Conservation (phyloP, 2,113 vertebrate species). For the Scomber scombrus region DNA sequence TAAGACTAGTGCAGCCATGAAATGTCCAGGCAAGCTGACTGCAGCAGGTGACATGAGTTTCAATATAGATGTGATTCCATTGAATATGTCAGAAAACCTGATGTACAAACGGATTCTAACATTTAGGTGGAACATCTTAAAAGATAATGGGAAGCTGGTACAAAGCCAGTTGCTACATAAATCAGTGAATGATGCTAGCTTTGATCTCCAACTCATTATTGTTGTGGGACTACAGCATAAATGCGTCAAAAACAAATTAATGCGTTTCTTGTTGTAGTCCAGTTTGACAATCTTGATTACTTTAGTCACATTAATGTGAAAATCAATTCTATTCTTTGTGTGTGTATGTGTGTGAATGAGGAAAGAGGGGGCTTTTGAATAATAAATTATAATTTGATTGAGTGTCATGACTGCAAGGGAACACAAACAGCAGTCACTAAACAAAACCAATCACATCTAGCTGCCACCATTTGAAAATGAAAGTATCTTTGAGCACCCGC, state of each 20-base stretch:
- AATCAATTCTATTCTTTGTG: conserved; percentile 35
- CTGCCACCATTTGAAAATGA: conserved; percentile 54
- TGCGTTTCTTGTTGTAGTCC: conserved; percentile 14
- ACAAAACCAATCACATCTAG: conserved; percentile 55
- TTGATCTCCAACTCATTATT: conserved; percentile 19
- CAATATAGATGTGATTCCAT: conserved; percentile 46
- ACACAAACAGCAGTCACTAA: conserved; percentile 70
- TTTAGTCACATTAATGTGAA: conserved; percentile 38
- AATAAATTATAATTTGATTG: conserved; percentile 71
- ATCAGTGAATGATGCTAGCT: conserved; percentile 18
- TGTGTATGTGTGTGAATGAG: neutral
- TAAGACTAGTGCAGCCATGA: neutral
- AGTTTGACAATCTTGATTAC: conserved; percentile 51
- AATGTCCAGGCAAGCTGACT: conserved; percentile 12
- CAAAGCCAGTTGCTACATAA: conserved; percentile 15
- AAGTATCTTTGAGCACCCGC: conserved; percentile 51
- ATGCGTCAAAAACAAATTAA: conserved; percentile 27
- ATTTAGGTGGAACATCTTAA: conserved; percentile 21
- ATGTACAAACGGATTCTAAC: neutral
- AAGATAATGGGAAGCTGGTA: neutral
- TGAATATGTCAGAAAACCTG: conserved; percentile 25
- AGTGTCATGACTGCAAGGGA: conserved; percentile 61
- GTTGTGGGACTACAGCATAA: conserved; percentile 20
- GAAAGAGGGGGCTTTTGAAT: conserved; percentile 49
- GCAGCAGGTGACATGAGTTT: conserved; percentile 28